Conservation (phyloP, 2,888 invertebrate species). For the Allacma fusca region DNA sequence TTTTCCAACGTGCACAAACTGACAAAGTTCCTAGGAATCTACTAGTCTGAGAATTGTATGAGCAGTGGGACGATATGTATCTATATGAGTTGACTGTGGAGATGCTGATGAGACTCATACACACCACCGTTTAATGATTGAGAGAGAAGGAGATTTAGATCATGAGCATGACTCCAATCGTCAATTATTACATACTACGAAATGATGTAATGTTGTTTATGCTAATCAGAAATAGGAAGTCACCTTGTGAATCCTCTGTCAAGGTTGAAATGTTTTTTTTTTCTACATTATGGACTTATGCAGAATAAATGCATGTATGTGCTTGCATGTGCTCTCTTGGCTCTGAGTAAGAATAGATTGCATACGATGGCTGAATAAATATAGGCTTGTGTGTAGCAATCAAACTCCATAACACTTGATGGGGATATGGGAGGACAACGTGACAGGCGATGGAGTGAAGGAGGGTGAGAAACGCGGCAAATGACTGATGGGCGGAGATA, state of each 20-base stretch:
- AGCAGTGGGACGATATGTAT: not conserved
- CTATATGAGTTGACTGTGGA: not conserved
- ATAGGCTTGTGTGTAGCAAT: not conserved
- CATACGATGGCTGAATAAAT: not conserved
- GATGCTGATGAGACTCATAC: not conserved
- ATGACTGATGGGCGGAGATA: not conserved
- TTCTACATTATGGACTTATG: conserved; percentile 27
- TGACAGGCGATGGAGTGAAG: not conserved
- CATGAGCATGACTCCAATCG: not conserved
- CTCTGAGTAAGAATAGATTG: not conserved
- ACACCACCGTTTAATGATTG: conserved; percentile 4
- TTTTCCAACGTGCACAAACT: conserved; percentile 13
- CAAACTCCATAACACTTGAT: not conserved
- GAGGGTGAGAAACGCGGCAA: not conserved
- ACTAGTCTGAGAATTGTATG: not conserved
- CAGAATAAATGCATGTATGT: conserved; percentile 33
- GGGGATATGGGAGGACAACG: not conserved
- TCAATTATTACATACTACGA: not conserved
- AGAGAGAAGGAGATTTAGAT: conserved; percentile 26
- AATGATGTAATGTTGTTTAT: conserved; percentile 47
- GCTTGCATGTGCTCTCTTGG: not conserved
- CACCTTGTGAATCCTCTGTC: conserved; percentile 47
- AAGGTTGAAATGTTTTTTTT: conserved; percentile 42
- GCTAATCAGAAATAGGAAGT: conserved; percentile 49
- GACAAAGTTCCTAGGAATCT: not conserved